Base-by-base conservation (phyloP, 1,140 invertebrate species). In the Reticulitermes speratus region DNA sequence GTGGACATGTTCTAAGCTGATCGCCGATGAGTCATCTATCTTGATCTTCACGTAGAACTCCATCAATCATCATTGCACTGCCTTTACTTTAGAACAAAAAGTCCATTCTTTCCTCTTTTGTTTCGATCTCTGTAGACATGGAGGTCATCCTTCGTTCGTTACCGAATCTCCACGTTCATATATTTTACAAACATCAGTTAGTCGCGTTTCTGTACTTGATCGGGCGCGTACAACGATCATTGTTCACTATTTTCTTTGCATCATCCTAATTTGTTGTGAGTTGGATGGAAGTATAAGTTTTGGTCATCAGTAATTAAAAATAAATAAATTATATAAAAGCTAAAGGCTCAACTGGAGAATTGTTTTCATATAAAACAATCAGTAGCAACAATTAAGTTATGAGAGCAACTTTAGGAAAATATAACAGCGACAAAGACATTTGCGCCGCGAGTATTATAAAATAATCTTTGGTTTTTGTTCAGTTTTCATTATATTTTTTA, bases 201-300 rank as follows among this genome's bases (percentile, higher is more conserved):
- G 14, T 55, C 65, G 25, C n/a, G 65, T 75, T 55, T 55, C 3
- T 65, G 21, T 30, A 75, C n/a, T 8, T n/a, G 65, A 9, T 75
- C 65, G 65, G 25, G 65, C n/a, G 25, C 65, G 65, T 30, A 30
- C 65, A n/a, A 75, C 25, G 25, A 30, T 30, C 65, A 30, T 75
- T 25, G n/a, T 30, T 7, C 65, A 75, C 65, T 30, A 55, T 19
- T 55, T 55, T 44, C 5, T 84, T 84, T 52, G 83, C 83, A 84
- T 84, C 83, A 84, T 84, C 83, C 83, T 84, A 84, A 84, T 84
- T 84, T 84, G 83, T 84, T 84, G 83, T 84, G 83, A 84, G 83
- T 84, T 84, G 83, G 83, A 52, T 84, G 83, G 23, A 84, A 52
- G 52, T 52, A 84, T 52, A 52, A 52, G 52, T 52, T 84, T 84